Conservation (phyloP, 2,888 invertebrate genomes). For the Sthenelais limicola region DNA sequence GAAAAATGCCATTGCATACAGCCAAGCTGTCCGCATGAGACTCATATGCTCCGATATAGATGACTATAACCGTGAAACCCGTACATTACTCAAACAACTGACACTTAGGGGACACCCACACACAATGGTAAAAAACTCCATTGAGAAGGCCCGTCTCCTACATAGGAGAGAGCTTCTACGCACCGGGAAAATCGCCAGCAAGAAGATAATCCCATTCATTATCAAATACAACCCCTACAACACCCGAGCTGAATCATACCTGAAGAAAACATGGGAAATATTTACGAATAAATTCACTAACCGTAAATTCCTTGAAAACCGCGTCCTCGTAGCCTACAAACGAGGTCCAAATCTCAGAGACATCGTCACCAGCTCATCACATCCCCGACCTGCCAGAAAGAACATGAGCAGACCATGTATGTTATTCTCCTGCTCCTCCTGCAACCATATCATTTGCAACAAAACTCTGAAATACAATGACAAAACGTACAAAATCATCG, state of each 20-base stretch:
- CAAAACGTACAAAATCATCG: background rate
- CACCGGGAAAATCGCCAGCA: no score
- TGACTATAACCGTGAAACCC: background rate
- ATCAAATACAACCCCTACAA: conserved; percentile 1
- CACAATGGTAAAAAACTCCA: background rate
- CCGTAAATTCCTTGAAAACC: background rate
- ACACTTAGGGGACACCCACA: conserved; percentile 22
- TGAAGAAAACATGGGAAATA: background rate
- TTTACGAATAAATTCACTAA: background rate
- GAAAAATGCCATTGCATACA: conserved; percentile 9
- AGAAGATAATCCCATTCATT: background rate
- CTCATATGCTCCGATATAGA: background rate
- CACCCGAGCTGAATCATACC: background rate
- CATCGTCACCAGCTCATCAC: background rate
- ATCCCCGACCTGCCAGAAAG: background rate
- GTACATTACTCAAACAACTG: background rate
- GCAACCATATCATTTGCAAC: background rate
- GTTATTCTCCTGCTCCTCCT: background rate
- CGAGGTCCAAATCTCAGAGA: conserved; percentile 1
- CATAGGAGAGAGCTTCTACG: background rate
- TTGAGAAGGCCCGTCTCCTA: background rate
- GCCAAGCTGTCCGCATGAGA: background rate
- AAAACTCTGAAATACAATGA: background rate
- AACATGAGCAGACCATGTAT: conserved; percentile 1
- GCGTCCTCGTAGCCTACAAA: background rate